Evolutionary conservation across 1,140 invertebrate species (phyloP).

Genomic region (Meloidogyne hapla): DNA sequence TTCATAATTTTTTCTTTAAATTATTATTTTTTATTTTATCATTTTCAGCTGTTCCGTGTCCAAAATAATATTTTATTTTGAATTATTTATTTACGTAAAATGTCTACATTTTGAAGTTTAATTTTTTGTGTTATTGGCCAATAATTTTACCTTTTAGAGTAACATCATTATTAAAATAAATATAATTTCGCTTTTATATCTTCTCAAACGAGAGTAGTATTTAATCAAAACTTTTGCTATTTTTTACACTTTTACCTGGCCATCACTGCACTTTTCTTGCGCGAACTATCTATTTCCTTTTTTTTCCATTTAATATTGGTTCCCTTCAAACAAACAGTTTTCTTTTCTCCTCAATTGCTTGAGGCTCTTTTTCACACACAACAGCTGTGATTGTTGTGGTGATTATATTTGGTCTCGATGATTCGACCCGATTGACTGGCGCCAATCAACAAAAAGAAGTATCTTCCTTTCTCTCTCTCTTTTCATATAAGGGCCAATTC

Average conservation of each 20-base stretch:
- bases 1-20: background rate
- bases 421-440: conserved; percentile 2
- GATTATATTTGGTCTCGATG: background rate
- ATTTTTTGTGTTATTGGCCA: background rate
- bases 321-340: background rate
- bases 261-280: background rate
- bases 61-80: background rate
- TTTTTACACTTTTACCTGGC: background rate
- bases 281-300: background rate
- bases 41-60: background rate
- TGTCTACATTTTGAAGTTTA: background rate
- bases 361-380: background rate
- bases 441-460: background rate
- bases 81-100: background rate
- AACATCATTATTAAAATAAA: no score
- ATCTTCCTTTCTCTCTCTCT: background rate
- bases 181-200: background rate
- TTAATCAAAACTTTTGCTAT: background rate
- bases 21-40: background rate
- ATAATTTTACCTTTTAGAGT: background rate
- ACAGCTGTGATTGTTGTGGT: background rate
- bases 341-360: conserved; percentile 3
- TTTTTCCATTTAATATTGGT: background rate
- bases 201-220: background rate
- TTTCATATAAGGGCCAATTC: background rate